Percentiles rank a stretch among this genome's conserved stretches.
Conservation (phyloP, 2,113 vertebrate genomes). For the Edolisoma coerulescens region DNA sequence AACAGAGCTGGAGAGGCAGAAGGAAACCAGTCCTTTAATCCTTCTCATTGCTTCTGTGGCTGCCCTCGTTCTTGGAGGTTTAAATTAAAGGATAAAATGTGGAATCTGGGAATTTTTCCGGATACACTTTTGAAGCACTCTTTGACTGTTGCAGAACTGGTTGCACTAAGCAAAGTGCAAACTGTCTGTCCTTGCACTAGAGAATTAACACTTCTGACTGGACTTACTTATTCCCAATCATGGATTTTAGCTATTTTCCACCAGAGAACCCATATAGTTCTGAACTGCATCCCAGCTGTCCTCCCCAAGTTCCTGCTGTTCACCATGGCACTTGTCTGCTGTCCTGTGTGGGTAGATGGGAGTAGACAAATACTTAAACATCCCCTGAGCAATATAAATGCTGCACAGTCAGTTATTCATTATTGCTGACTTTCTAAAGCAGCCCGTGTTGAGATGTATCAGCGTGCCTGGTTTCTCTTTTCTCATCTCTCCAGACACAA, state of each 20-base stretch:
- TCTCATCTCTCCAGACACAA: neutral
- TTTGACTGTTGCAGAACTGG: neutral
- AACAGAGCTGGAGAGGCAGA: neutral
- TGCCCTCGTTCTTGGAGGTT: neutral
- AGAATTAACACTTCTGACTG: neutral
- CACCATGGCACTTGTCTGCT: neutral
- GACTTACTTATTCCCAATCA: neutral
- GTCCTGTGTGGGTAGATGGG: neutral
- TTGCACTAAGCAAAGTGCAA: neutral
- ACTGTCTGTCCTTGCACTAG: neutral
- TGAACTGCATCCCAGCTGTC: neutral
- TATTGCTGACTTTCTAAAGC: neutral
- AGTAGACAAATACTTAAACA: neutral
- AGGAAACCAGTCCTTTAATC: neutral
- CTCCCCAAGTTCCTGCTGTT: neutral
- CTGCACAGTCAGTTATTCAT: neutral
- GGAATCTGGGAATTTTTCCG: neutral
- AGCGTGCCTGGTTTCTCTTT: neutral
- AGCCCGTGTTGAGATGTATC: neutral
- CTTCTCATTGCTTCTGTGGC: neutral
- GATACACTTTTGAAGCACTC: accelerated
- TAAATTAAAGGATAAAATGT: neutral
- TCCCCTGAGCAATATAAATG: neutral
- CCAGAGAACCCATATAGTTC: neutral
- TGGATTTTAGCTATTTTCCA: neutral